Evolutionary conservation across 2,797 vertebrate genomes (phyloP).

Genomic region (Brachymystax lenok): DNA sequence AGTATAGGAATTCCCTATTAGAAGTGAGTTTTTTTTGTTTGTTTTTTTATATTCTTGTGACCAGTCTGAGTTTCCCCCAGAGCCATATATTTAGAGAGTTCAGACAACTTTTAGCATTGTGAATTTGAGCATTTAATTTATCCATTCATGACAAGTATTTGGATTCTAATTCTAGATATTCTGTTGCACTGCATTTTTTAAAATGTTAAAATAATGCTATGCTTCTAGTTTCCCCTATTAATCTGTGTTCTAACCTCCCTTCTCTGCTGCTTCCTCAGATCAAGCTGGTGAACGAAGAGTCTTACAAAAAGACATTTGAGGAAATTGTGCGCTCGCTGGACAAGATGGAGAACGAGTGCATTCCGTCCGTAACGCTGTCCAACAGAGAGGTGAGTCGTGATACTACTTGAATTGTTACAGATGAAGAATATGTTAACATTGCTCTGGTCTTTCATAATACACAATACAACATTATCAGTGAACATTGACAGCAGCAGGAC

Average conservation of each 20-base stretch:
- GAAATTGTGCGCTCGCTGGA: constrained; percentile 92
- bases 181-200: neutral
- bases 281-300: constrained; percentile 85
- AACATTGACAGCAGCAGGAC: no score
- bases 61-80: neutral
- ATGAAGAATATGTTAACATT: neutral
- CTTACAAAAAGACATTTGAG: constrained; percentile 88
- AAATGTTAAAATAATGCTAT: neutral
- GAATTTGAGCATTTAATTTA: neutral
- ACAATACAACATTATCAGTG: no score
- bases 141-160: neutral
- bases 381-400: constrained; percentile 80
- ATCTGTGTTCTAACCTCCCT: neutral
- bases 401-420: neutral
- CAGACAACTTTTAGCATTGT: neutral
- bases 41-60: neutral
- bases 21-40: no score
- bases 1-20: no score
- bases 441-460: neutral
- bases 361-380: constrained; percentile 90
- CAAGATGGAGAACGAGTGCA: constrained; percentile 96
- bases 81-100: neutral
- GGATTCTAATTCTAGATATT: neutral
- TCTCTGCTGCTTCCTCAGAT: constrained; percentile 75
- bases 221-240: neutral